Conservation (phyloP, 2,888 invertebrate genomes). For the Diabrotica balteata region DNA sequence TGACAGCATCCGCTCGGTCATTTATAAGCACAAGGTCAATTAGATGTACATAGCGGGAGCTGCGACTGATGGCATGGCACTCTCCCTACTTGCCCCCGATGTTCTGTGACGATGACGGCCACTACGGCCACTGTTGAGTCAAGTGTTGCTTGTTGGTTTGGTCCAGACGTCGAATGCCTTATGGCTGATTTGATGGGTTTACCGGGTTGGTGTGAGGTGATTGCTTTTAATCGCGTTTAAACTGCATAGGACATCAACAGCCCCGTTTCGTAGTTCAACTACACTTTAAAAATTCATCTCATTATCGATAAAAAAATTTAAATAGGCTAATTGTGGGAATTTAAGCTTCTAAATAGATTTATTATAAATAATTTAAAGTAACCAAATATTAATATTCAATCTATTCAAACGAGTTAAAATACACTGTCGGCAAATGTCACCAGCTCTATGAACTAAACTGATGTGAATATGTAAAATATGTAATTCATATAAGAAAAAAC, state of each 20-base stretch:
- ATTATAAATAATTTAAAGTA: too few species aligned
- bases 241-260: conserved; percentile 8
- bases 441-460: too few species aligned
- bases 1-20: conserved; percentile 59
- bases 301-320: too few species aligned
- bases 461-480: too few species aligned
- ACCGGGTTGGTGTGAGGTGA: conserved; percentile 23
- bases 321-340: too few species aligned
- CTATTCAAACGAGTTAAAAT: too few species aligned
- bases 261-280: not conserved
- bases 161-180: conserved; percentile 23
- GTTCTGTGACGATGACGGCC: conserved; percentile 12
- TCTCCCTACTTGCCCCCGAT: conserved; percentile 25
- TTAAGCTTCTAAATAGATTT: too few species aligned
- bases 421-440: too few species aligned
- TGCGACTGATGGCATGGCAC: conserved; percentile 43
- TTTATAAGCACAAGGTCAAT: conserved; percentile 61
- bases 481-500: too few species aligned
- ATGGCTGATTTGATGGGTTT: conserved; percentile 3
- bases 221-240: conserved; percentile 30
- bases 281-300: conserved; percentile 4
- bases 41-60: conserved; percentile 56
- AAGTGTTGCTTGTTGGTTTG: conserved; percentile 35
- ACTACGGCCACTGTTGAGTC: conserved; percentile 34
- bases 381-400: too few species aligned